phyloP scores from a whole-genome alignment of 2,888 invertebrate species.

The Drosophila lacicola region DNA sequence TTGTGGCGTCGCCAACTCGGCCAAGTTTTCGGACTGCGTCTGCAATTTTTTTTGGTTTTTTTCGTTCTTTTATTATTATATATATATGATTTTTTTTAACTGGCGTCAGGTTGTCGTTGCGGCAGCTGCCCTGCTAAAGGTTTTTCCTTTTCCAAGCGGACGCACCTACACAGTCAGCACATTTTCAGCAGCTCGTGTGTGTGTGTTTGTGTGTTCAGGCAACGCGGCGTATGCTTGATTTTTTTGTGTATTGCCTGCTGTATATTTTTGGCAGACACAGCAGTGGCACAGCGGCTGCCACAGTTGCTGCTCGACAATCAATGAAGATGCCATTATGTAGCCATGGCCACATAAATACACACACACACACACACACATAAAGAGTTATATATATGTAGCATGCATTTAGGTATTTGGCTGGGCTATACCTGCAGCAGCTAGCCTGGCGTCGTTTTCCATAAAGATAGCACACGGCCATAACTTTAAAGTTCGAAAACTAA shows the following conservation, averaged over 20 bases:
- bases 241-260: conserved; percentile 16
- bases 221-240: conserved; percentile 57
- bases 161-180: conserved; percentile 74
- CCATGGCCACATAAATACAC: conserved; percentile 25
- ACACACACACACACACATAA: conserved; percentile 1
- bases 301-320: conserved; percentile 55
- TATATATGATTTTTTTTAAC: conserved; percentile 24
- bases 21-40: conserved; percentile 71
- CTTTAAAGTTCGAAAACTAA: conserved; percentile 83
- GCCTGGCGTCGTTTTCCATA: conserved; percentile 56
- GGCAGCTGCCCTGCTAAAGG: conserved; percentile 54
- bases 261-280: conserved; percentile 61
- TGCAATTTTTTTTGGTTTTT: conserved; percentile 52
- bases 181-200: conserved; percentile 31
- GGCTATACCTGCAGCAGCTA: conserved; percentile 34
- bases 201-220: conserved; percentile 29
- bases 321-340: conserved; percentile 53
- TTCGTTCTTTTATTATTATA: conserved; percentile 7
- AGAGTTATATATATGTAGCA: neutral
- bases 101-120: conserved; percentile 77
- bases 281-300: conserved; percentile 39
- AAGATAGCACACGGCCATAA: conserved; percentile 76
- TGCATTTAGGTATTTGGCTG: conserved; percentile 1
- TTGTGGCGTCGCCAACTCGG: conserved; percentile 66
- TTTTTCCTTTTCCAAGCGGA: conserved; percentile 63